Conservation (phyloP, 2,113 vertebrate species). For the Amphilophus citrinellus region DNA sequence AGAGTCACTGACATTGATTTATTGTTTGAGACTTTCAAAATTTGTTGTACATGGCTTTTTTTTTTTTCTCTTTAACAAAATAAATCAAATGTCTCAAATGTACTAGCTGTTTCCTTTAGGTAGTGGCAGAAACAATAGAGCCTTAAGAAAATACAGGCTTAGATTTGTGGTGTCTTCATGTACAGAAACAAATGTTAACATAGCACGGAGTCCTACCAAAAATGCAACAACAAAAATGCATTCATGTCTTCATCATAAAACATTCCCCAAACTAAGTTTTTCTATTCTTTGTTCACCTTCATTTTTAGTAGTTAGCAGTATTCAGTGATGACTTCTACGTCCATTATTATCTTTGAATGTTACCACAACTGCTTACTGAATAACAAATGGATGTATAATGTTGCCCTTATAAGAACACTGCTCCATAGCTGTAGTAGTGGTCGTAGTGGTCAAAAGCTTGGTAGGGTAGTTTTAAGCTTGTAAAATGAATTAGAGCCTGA, state of each 20-base stretch:
- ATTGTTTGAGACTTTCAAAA: not conserved
- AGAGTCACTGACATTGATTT: not conserved
- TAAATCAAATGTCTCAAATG: not conserved
- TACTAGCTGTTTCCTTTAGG: not conserved
- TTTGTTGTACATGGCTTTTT: not conserved
- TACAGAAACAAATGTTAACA: not conserved
- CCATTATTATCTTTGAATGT: not conserved
- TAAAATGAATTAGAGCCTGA: not conserved
- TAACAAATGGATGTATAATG: not conserved
- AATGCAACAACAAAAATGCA: not conserved
- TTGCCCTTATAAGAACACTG: not conserved
- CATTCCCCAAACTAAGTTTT: not conserved
- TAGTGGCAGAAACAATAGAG: too few species aligned
- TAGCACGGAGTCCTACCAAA: not conserved
- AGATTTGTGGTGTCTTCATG: too few species aligned
- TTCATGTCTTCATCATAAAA: too few species aligned
- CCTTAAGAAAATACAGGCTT: too few species aligned
- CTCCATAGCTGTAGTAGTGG: not conserved
- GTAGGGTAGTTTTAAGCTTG: not conserved
- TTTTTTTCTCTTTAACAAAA: not conserved
- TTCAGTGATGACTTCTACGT: not conserved
- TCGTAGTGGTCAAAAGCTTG: not conserved
- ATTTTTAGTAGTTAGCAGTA: not conserved
- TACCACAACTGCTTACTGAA: not conserved
- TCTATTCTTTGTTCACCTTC: not conserved